phyloP scores from a whole-genome alignment of 2,113 vertebrate genomes.

The Oryzias curvinotus region DNA sequence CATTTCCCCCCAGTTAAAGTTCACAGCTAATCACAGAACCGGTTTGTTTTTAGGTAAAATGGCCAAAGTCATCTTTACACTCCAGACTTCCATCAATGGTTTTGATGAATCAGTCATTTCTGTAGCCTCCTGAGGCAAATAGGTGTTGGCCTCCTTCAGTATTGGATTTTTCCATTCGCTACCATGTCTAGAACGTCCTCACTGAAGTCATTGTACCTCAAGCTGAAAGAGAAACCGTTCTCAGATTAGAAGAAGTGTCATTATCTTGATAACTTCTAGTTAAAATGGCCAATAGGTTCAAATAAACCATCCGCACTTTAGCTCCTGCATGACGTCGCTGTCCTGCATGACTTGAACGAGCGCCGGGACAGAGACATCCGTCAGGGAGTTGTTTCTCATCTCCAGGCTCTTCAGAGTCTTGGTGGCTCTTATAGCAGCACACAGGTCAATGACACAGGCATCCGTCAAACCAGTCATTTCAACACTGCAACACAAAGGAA shows the following conservation, averaged over 20 bases:
- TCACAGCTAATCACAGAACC: too few species aligned
- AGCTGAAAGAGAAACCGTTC: conserved; percentile 48
- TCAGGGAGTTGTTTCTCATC: conserved; percentile 71
- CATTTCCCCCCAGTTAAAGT: too few species aligned
- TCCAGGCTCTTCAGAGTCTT: conserved; percentile 60
- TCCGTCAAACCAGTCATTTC: conserved; percentile 71
- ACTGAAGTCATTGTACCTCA: conserved; percentile 72
- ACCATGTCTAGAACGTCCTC: conserved; percentile 67
- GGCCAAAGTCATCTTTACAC: too few species aligned
- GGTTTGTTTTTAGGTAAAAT: too few species aligned
- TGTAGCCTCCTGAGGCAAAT: neutral
- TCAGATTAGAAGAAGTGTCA: neutral
- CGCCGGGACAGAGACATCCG: conserved; percentile 57
- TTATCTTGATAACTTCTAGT: neutral
- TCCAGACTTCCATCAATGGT: too few species aligned
- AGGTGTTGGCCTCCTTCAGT: conserved; percentile 35
- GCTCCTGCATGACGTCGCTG: conserved; percentile 49
- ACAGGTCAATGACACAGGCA: conserved; percentile 60
- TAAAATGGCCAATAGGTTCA: neutral
- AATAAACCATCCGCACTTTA: conserved; percentile 55
- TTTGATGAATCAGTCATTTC: too few species aligned
- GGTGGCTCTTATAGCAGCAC: conserved; percentile 55
- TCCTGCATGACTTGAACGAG: conserved; percentile 58
- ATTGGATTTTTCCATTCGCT: conserved; percentile 55
- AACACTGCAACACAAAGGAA: conserved; percentile 26